Conservation (phyloP, 2,113 vertebrate species). For the Trogon surrucura region DNA sequence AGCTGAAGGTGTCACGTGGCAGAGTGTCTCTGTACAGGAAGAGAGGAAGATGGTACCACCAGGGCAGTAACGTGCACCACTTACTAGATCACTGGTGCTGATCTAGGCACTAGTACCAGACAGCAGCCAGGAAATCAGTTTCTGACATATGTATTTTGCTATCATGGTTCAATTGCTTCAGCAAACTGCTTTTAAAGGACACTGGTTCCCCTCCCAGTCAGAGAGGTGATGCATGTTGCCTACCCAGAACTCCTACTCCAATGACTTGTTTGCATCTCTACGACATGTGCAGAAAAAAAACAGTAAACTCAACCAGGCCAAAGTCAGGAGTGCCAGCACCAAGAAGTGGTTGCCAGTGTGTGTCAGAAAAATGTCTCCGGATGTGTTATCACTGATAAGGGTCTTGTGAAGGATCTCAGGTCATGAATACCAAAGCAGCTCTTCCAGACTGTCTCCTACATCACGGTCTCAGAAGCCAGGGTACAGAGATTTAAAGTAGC, state of each 20-base stretch:
- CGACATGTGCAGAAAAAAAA: neutral
- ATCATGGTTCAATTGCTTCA: neutral
- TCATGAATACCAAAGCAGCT: neutral
- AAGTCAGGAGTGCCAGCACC: neutral
- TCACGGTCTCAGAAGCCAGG: neutral
- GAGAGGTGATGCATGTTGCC: neutral
- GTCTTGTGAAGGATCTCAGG: neutral
- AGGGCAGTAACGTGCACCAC: neutral
- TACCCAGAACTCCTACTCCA: neutral
- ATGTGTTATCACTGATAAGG: neutral
- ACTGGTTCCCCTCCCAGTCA: neutral
- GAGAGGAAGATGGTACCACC: neutral
- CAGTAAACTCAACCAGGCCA: neutral
- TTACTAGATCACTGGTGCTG: no score
- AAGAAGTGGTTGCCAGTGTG: neutral
- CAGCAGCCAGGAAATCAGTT: neutral
- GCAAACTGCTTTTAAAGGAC: neutral
- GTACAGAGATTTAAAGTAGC: neutral
- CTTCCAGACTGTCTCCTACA: neutral
- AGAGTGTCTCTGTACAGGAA: neutral
- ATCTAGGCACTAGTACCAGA: neutral
- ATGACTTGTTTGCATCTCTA: neutral
- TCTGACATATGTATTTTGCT: neutral
- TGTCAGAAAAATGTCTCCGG: neutral
- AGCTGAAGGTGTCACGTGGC: neutral